A percentile compares a stretch with the other conserved stretches of the same genome.
phyloP scores from a whole-genome alignment of 2,113 vertebrate species.

The Diadophis punctatus region DNA sequence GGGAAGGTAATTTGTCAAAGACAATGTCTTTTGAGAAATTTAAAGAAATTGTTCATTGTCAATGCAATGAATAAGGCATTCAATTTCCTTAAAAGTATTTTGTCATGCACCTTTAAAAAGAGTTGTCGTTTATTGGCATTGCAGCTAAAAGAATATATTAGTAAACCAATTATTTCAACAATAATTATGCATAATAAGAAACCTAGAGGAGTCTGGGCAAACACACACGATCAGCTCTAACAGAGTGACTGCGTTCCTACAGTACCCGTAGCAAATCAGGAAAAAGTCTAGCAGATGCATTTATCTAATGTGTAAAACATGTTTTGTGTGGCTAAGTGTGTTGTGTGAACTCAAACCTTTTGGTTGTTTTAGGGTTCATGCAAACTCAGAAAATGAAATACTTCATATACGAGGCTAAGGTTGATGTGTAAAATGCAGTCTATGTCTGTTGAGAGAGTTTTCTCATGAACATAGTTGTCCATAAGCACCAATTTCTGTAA shows the following conservation, averaged over 20 bases:
- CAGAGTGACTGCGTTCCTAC: background rate
- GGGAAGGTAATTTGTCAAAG: constrained; percentile 55
- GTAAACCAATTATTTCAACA: background rate
- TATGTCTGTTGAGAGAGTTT: background rate
- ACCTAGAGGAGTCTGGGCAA: background rate
- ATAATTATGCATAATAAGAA: background rate
- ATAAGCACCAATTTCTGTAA: background rate
- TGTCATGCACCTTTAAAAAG: constrained; percentile 28
- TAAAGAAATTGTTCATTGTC: constrained; percentile 57
- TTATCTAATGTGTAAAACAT: background rate
- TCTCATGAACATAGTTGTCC: background rate
- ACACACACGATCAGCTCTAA: background rate
- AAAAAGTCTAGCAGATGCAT: background rate
- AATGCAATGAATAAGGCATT: constrained; percentile 55
- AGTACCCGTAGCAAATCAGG: background rate
- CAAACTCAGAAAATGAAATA: background rate
- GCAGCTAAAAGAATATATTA: constrained; percentile 28
- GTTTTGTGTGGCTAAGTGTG: background rate
- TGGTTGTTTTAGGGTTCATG: background rate
- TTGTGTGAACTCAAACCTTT: background rate
- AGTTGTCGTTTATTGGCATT: background rate
- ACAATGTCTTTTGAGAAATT: constrained; percentile 47
- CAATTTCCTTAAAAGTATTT: constrained; percentile 36
- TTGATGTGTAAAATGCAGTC: background rate
- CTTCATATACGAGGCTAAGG: background rate